phyloP scores from a whole-genome alignment of 2,888 invertebrate genomes.

The Ochropacha duplaris region DNA sequence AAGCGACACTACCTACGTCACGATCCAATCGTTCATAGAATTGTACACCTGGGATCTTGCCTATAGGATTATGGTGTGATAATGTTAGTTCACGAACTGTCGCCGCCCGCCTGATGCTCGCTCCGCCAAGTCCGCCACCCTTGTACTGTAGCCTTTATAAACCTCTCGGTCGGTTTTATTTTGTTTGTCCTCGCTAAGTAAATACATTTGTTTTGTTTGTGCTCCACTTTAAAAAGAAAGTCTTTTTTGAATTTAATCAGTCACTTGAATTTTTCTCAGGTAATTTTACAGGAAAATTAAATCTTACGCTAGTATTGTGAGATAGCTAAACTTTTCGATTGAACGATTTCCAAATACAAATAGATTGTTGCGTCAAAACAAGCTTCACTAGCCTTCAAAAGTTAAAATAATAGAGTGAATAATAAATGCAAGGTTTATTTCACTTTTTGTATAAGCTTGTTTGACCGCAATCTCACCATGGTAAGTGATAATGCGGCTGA shows the following conservation, averaged over 20 bases:
- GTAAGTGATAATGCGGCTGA: too few relatives aligned
- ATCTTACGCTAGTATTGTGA: background rate
- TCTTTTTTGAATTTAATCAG: background rate
- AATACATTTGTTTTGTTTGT: constrained; percentile 5
- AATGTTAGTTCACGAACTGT: background rate
- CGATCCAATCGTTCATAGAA: background rate
- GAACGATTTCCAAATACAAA: background rate
- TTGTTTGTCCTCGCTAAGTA: constrained; percentile 7
- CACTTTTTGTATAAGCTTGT: too few relatives aligned
- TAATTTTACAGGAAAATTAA: constrained; percentile 3
- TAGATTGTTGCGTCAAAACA: background rate
- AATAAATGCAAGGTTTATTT: too few relatives aligned
- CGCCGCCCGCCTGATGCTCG: background rate
- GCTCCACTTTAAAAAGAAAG: background rate
- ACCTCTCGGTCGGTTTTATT: constrained; percentile 9
- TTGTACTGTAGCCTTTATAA: background rate
- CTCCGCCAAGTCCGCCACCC: background rate
- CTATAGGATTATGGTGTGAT: background rate
- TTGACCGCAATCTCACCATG: too few relatives aligned
- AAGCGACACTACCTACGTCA: background rate
- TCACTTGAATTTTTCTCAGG: background rate
- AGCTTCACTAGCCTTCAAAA: too few relatives aligned
- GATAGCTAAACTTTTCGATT: background rate
- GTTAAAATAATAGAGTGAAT: too few relatives aligned
- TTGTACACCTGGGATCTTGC: background rate